phyloP scores from a whole-genome alignment of 2,888 invertebrate genomes.

The Sympetrum striolatum region DNA sequence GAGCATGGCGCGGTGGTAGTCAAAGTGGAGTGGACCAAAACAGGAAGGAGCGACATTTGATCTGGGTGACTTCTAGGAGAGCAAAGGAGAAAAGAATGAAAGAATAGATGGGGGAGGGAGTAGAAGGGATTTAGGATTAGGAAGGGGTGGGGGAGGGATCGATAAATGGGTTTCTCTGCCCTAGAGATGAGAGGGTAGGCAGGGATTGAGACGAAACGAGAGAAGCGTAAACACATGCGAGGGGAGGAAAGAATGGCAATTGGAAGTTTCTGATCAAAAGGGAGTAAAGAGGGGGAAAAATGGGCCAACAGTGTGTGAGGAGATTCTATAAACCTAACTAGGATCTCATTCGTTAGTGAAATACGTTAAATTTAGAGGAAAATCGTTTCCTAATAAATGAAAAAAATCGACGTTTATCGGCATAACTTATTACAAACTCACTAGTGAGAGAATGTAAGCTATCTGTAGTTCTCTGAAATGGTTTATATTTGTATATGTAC shows the following conservation, averaged over 20 bases:
- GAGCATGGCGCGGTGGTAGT: not conserved
- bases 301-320: not conserved
- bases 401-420: too few species aligned
- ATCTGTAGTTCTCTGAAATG: too few species aligned
- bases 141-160: not conserved
- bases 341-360: too few species aligned
- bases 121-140: not conserved
- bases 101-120: not conserved
- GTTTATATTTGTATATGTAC: too few species aligned
- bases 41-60: constrained; percentile 18
- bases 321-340: too few species aligned
- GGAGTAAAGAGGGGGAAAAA: not conserved
- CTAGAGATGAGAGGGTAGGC: not conserved
- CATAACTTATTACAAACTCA: too few species aligned
- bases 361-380: too few species aligned
- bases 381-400: too few species aligned
- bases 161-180: constrained; percentile 23
- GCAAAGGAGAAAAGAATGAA: not conserved
- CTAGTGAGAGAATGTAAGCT: too few species aligned
- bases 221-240: constrained; percentile 18
- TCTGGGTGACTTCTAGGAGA: not conserved
- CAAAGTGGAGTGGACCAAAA: constrained; percentile 19
- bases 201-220: constrained; percentile 17
- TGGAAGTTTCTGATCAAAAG: not conserved
- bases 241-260: not conserved